Conservation (phyloP, 2,797 vertebrate species). For the Nyctalus aviator region DNA sequence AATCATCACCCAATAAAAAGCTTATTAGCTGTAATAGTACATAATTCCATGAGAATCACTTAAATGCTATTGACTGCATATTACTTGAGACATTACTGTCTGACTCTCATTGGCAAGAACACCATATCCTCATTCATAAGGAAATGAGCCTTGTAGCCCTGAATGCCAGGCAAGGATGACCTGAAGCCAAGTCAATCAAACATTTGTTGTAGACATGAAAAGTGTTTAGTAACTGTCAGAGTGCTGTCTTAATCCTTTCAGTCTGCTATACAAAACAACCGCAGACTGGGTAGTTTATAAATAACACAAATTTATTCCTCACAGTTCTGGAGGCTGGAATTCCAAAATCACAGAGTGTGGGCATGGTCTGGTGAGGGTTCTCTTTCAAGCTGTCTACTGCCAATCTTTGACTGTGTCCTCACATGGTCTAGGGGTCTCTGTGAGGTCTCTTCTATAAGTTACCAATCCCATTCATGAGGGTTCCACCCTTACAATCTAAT, state of each 20-base stretch:
- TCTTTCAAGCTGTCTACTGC: not conserved
- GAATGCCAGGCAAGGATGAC: not conserved
- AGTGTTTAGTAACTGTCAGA: slow-evolving; percentile 18
- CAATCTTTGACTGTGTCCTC: not conserved
- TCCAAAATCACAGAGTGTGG: not conserved
- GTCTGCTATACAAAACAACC: not conserved
- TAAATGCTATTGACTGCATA: slow-evolving; percentile 21
- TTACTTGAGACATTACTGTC: not conserved
- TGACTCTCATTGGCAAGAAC: slow-evolving; percentile 17
- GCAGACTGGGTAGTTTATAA: slow-evolving; percentile 1
- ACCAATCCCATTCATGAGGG: not conserved
- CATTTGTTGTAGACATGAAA: slow-evolving; percentile 11
- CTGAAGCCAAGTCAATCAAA: not conserved
- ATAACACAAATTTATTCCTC: slow-evolving; percentile 21
- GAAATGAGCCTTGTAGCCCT: not conserved
- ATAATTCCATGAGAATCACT: slow-evolving; percentile 49
- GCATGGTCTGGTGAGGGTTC: not conserved
- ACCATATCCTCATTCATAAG: not conserved
- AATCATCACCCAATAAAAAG: slow-evolving; percentile 32
- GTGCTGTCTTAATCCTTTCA: not conserved
- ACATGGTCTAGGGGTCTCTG: not conserved
- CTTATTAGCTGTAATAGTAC: slow-evolving; percentile 2
- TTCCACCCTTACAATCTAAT: not conserved
- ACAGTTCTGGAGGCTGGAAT: not conserved
- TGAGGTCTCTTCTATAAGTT: not conserved